A percentile compares a stretch with the other conserved stretches of the same genome.
Evolutionary conservation across 2,797 vertebrate species (phyloP).

Genomic region (Microctenopoma steveboyesi): DNA sequence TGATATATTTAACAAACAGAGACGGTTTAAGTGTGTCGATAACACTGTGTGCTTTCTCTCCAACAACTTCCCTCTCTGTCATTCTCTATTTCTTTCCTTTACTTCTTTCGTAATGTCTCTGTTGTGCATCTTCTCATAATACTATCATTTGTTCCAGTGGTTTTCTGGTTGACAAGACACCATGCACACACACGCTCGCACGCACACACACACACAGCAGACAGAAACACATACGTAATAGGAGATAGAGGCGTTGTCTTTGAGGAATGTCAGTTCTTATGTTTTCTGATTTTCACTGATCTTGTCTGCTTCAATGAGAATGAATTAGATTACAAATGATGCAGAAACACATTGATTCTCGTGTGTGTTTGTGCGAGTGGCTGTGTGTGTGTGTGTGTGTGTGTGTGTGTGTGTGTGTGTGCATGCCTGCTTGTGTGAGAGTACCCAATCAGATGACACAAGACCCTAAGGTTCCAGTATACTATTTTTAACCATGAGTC

Average conservation of each 20-base stretch:
- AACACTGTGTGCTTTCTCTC: neutral
- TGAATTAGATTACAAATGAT: constrained; percentile 57
- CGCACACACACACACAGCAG: neutral
- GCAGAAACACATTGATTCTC: constrained; percentile 66
- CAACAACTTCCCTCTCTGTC: neutral
- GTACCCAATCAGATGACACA: constrained; percentile 68
- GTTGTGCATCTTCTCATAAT: neutral
- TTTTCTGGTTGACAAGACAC: constrained; percentile 31
- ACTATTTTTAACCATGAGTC: constrained; percentile 62
- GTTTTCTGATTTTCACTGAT: constrained; percentile 51
- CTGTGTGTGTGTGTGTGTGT: constrained; percentile 6
- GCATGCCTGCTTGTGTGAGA: constrained; percentile 18
- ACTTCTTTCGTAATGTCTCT: constrained; percentile 7
- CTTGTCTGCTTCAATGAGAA: constrained; percentile 41
- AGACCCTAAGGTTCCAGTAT: constrained; percentile 57
- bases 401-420: neutral
- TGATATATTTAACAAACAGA: no score
- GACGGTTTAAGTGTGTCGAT: no score
- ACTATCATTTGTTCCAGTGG: constrained; percentile 26
- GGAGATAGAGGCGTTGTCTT: constrained; percentile 31
- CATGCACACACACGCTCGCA: neutral
- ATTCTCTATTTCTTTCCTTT: neutral
- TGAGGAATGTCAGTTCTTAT: constrained; percentile 40
- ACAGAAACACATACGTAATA: neutral
- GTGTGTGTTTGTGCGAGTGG: constrained; percentile 6